phyloP scores from a whole-genome alignment of 2,888 invertebrate species.

The Hesperia comma region DNA sequence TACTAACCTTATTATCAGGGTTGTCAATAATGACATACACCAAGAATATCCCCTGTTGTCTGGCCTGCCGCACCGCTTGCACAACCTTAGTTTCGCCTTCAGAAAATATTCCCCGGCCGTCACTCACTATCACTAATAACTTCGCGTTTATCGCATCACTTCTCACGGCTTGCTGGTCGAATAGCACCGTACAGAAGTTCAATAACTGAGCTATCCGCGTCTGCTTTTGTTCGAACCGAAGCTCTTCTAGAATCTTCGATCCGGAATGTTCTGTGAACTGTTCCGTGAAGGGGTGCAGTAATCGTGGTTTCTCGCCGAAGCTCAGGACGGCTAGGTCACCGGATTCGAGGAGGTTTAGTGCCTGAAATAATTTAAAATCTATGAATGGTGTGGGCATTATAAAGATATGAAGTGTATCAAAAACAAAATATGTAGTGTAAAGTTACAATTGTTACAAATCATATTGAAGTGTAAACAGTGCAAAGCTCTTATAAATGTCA shows the following conservation, averaged over 20 bases:
- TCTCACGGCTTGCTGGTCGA: conserved; percentile 72
- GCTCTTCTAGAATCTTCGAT: conserved; percentile 89
- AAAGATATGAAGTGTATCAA: no score
- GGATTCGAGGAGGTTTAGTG: conserved; percentile 95
- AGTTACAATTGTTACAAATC: no score
- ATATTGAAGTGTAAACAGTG: no score
- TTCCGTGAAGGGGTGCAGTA: conserved; percentile 94
- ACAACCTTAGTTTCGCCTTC: conserved; percentile 91
- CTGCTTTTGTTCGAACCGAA: conserved; percentile 95
- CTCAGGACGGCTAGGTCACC: conserved; percentile 96
- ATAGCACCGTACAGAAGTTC: conserved; percentile 88
- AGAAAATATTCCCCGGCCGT: conserved; percentile 96
- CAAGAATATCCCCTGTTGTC: conserved; percentile 93
- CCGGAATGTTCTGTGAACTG: conserved; percentile 95
- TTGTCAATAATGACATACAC: conserved; percentile 98
- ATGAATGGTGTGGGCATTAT: no score
- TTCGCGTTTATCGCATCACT: conserved; percentile 88
- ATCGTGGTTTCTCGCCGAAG: conserved; percentile 92
- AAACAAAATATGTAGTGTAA: no score
- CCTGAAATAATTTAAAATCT: conserved; percentile 70
- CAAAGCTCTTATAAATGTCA: no score
- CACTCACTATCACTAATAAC: conserved; percentile 95
- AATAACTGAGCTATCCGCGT: conserved; percentile 93
- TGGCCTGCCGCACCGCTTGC: conserved; percentile 91
- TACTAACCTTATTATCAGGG: conserved; percentile 91